Evolutionary conservation across 2,888 invertebrate species (phyloP), one percentile per base, ranked within the genome.

Genomic region (Drosophila lacicola): DNA sequence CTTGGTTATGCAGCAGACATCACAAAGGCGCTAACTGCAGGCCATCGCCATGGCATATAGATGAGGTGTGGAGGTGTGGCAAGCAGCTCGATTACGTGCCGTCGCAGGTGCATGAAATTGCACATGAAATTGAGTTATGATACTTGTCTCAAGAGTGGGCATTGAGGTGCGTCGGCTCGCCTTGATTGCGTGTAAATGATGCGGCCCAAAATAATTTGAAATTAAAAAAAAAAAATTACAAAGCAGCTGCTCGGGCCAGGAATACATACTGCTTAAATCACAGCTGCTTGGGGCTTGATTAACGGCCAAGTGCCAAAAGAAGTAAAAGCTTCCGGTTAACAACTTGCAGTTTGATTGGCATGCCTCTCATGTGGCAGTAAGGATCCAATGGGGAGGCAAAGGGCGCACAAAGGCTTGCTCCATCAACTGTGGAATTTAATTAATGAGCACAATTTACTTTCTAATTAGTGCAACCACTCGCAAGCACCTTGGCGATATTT

Each of bases 91-190:
- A 61, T 62, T 82, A 89, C 89, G 89, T 86, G 85, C 55, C 65
- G 66, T 49, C 88, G 70, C 77, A 82, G 85, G 75, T 84, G 85
- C 85, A 89, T 86, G 88, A 86, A 85, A 85, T 85, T 85, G 87
- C 87, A 83, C 78, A 72, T 71, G 70, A 78, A 83, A 78, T 83
- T 87, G 81, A 87, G 85, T 89, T 87, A 84, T 84, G 81, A 83
- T 72, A 76, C 58, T 69, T 66, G 71, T 78, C 65, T 71, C 63
- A 49, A 56, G 49, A 21, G 10, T 19, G 10, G 21, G 17, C 13
- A 50, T 51, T 41, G 50, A 25, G 29, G 41, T 34, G 63, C 50
- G 57, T 61, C 64, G 62, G 45, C 61, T 56, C 68, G 63, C 73
- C 70, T 75, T 75, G 71, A 86, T 87, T 70, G 74, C 56, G 69